Conservation (phyloP, 1,140 invertebrate genomes). For the Drosophila pallidifrons region DNA sequence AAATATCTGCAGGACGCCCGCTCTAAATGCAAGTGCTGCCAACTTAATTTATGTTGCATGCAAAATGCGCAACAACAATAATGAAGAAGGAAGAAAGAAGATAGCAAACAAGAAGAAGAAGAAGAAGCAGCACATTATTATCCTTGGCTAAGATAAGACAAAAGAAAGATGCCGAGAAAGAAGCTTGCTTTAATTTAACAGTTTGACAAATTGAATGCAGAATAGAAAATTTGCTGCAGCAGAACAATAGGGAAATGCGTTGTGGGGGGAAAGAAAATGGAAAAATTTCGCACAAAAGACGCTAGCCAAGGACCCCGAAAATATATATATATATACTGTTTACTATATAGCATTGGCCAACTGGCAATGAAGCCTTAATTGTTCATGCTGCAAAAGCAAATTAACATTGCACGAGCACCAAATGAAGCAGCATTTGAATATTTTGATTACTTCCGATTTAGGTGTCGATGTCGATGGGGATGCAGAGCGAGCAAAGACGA, state of each 20-base stretch:
- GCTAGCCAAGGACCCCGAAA: neutral
- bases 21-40: conserved; percentile 56
- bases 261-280: conserved; percentile 18
- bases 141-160: conserved; percentile 33
- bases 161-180: conserved; percentile 21
- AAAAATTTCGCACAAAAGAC: conserved; percentile 16
- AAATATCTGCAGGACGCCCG: conserved; percentile 56
- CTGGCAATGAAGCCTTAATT: conserved; percentile 30
- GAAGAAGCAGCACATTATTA: neutral
- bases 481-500: neutral
- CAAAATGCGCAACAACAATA: conserved; percentile 59
- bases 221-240: conserved; percentile 16
- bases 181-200: conserved; percentile 67
- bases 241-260: conserved; percentile 1
- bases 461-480: conserved; percentile 3
- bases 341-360: conserved; percentile 14
- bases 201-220: conserved; percentile 77
- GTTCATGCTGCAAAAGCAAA: conserved; percentile 40
- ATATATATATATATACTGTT: too few species aligned
- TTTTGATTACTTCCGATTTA: conserved; percentile 76
- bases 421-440: conserved; percentile 58
- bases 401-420: conserved; percentile 58
- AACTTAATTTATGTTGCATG: conserved; percentile 80
- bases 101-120: neutral
- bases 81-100: too few species aligned